Evolutionary conservation across 2,113 vertebrate genomes (phyloP), one percentile per base, ranked within the genome.

Genomic region (Corvus hawaiiensis): DNA sequence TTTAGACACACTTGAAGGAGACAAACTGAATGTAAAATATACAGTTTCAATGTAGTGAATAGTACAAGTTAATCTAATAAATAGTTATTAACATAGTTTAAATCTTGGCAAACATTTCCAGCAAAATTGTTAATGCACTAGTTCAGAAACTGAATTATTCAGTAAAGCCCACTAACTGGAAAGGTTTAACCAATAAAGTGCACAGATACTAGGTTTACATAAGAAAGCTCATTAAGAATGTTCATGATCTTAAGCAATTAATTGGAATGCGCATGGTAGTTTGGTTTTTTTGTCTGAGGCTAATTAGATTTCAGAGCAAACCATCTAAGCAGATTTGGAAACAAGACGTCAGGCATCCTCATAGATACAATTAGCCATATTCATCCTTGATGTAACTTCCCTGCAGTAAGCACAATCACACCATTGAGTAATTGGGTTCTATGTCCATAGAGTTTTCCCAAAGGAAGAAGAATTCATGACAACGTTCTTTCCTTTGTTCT

Each of bases 331-430:
- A 59, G 23, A 75, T 88, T 81, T 55, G 33, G 39, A 55, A 94
- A 71, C 46, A 93, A 59, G 30, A 71, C 49, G n/a, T 66, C 51
- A 82, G n/a, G 52, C 43, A 51, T 54, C 28, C 14, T 77, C 26
- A 33, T 13, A 66, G 43, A 27, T 67, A 37, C 8, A 88, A 91
- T 64, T 80, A 93, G 46, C 35, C n/a, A 24, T 71, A 44, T 10
- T 86, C 30, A 61, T 33, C 26, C 54, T 55, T 72, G 28, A 52
- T 54, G 20, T n/a, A 75, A 82, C 32, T 90, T 93, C 83, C 49
- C 86, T 94, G 95, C 89, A 96, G 77, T 93, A 79, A 93, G 77
- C 76, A 95, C 83, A 79, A 14, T 82, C 59, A 79, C 58, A 79
- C 37, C 86, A 43, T 8, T 54, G 59, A 71, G 68, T 73, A 84